phyloP scores from a whole-genome alignment of 2,113 vertebrate genomes.

The Carassius carassius region DNA sequence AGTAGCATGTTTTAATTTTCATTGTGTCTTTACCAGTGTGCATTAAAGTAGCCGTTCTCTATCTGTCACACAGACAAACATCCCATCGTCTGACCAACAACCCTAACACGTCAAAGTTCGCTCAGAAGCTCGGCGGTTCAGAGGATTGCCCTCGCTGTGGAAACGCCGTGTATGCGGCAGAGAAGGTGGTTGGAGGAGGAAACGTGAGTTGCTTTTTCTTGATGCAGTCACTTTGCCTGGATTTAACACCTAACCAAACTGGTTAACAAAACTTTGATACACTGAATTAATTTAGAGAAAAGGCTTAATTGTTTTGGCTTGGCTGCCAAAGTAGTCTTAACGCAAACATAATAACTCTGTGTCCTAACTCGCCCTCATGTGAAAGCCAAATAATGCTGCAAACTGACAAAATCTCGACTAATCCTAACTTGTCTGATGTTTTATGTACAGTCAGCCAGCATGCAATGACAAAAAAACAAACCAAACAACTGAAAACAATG shows the following conservation, averaged over 20 bases:
- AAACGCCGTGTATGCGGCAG: constrained; percentile 87
- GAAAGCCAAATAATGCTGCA: background rate
- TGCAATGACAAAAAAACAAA: too few species aligned
- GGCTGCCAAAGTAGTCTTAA: background rate
- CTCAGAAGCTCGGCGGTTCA: constrained; percentile 81
- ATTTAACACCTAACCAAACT: background rate
- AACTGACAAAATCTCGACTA: background rate
- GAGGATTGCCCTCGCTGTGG: constrained; percentile 89
- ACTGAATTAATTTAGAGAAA: background rate
- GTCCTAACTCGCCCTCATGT: background rate
- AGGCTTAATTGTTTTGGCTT: background rate
- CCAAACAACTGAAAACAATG: background rate
- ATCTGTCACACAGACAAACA: constrained; percentile 60
- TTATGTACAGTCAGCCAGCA: background rate
- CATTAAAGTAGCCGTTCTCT: background rate
- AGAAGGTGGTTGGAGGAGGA: constrained; percentile 92
- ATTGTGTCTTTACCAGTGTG: background rate
- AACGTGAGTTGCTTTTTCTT: constrained; percentile 77
- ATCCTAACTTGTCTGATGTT: background rate
- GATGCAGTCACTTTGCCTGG: background rate
- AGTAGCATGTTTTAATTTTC: constrained; percentile 58
- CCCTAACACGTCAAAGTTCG: constrained; percentile 84
- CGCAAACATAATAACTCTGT: background rate
- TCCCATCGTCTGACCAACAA: constrained; percentile 84
- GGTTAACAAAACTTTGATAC: background rate